Percentiles rank a stretch among this genome's conserved stretches.
phyloP scores from a whole-genome alignment of 1,140 invertebrate species.

The Lucilia cuprina region DNA sequence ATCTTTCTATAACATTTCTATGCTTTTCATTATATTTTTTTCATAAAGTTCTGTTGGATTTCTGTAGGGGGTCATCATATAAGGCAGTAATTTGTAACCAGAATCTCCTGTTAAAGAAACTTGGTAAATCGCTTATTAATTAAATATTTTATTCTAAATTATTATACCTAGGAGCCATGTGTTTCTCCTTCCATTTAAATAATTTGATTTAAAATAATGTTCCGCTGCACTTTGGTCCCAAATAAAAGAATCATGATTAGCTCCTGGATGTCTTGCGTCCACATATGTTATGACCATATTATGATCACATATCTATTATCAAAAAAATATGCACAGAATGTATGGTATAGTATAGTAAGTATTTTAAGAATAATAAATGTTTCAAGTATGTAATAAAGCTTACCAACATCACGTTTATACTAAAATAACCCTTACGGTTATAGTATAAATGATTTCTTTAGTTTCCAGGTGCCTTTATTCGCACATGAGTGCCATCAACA shows the following conservation, averaged over 20 bases:
- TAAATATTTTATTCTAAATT: too few relatives aligned
- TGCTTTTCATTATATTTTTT: not conserved
- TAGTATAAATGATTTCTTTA: too few relatives aligned
- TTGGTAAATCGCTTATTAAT: not conserved
- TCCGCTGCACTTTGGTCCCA: too few relatives aligned
- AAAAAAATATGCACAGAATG: not conserved
- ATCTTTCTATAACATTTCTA: not conserved
- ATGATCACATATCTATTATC: not conserved
- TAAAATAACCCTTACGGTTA: too few relatives aligned
- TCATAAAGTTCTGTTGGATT: not conserved
- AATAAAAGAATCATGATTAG: not conserved
- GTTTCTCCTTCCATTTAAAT: not conserved
- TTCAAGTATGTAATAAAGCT: too few relatives aligned
- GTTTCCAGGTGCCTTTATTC: too few relatives aligned
- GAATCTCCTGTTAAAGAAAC: not conserved
- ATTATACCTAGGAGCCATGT: not conserved
- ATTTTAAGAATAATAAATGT: too few relatives aligned
- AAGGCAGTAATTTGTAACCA: not conserved
- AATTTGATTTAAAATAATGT: too few relatives aligned
- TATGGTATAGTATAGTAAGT: too few relatives aligned
- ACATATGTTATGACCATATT: not conserved
- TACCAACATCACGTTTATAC: too few relatives aligned
- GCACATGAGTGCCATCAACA: not conserved
- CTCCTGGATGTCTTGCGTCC: not conserved
- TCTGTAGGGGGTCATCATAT: not conserved